A percentile compares a stretch with the other conserved stretches of the same genome.
phyloP scores from a whole-genome alignment of 2,888 invertebrate species.

The Drosophila paramelanica region DNA sequence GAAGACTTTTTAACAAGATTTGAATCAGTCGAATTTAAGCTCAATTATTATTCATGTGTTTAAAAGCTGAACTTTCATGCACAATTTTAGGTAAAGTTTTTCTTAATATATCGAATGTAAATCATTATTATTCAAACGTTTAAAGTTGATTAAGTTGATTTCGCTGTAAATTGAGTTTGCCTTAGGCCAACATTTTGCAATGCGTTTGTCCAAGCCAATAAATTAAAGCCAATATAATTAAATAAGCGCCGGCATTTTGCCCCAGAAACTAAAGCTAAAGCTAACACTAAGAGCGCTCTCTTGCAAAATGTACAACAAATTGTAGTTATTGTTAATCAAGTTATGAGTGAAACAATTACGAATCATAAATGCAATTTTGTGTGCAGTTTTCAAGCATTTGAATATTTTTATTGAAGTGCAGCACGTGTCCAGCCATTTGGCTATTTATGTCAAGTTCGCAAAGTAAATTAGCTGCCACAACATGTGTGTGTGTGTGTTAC shows the following conservation, averaged over 20 bases:
- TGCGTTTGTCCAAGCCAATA: not conserved
- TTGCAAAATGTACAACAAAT: constrained; percentile 9
- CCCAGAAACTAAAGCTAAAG: not conserved
- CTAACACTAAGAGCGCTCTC: not conserved
- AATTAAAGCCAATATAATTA: no score
- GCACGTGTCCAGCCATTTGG: constrained; percentile 61
- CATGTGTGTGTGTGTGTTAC: constrained; percentile 5
- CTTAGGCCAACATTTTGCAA: not conserved
- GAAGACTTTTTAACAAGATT: not conserved
- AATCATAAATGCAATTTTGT: constrained; percentile 41
- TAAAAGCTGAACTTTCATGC: not conserved
- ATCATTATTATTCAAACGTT: not conserved
- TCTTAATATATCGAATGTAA: not conserved
- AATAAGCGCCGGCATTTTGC: not conserved
- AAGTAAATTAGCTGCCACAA: constrained; percentile 58
- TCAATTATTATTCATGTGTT: no score
- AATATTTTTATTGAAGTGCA: constrained; percentile 52
- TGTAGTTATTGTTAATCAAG: constrained; percentile 18
- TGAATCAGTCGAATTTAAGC: not conserved
- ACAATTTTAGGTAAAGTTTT: not conserved
- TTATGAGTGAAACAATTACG: constrained; percentile 28
- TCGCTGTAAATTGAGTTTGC: not conserved
- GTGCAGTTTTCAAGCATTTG: constrained; percentile 34
- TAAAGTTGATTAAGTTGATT: constrained; percentile 3
- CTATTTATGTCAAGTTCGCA: constrained; percentile 76